A percentile compares a stretch with the other conserved stretches of the same genome.
Evolutionary conservation across 2,113 vertebrate genomes (phyloP).

Genomic region (Tyto alba): DNA sequence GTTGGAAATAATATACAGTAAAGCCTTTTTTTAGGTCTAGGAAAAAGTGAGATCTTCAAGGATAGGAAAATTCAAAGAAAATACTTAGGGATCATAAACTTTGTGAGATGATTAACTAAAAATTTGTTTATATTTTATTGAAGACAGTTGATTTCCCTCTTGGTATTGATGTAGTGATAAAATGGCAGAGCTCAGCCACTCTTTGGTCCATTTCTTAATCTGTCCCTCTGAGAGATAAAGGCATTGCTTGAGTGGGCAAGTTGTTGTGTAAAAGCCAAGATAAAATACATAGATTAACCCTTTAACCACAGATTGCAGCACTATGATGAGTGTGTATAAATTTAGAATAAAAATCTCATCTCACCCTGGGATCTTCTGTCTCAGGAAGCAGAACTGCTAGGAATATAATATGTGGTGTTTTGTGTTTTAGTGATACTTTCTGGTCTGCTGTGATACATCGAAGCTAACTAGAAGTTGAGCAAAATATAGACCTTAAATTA

Average conservation of each 20-base stretch:
- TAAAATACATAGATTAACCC: not conserved
- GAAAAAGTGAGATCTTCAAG: not conserved
- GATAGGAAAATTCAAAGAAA: not conserved
- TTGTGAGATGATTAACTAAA: not conserved
- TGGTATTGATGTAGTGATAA: not conserved
- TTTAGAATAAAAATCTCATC: not conserved
- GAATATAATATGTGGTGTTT: not conserved
- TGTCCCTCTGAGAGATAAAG: not conserved
- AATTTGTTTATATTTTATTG: not conserved
- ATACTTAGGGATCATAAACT: not conserved
- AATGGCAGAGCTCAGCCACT: not conserved
- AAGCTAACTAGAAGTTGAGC: not conserved
- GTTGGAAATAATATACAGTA: not conserved
- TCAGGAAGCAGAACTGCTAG: not conserved
- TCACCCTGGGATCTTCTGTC: not conserved
- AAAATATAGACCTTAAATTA: not conserved
- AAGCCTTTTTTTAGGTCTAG: not conserved
- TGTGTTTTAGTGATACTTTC: not conserved
- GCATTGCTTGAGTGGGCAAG: not conserved
- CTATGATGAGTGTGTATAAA: not conserved
- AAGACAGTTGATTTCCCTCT: not conserved
- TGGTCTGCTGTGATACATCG: not conserved
- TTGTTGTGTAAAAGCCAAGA: not conserved
- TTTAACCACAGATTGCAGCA: not conserved
- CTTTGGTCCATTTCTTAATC: not conserved